Conservation (phyloP, 2,113 vertebrate genomes). For the Centrocercus urophasianus region DNA sequence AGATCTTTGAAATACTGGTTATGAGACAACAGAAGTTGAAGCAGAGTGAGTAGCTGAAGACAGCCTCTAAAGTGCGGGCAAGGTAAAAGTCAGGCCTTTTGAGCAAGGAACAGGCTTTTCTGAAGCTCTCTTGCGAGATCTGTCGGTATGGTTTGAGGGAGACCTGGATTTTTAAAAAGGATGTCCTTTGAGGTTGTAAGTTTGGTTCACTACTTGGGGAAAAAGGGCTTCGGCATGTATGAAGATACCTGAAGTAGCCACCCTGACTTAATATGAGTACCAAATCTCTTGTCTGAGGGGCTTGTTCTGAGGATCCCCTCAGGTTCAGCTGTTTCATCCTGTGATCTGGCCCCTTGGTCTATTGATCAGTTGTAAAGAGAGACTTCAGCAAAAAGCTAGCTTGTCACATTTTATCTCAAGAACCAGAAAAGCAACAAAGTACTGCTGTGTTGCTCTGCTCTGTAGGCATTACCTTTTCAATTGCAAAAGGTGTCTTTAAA, state of each 20-base stretch:
- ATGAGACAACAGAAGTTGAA: background rate
- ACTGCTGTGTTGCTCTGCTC: background rate
- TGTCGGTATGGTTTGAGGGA: background rate
- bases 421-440: background rate
- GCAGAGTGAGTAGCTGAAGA: background rate
- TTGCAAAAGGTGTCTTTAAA: background rate
- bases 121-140: background rate
- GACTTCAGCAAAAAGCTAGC: background rate
- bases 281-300: background rate
- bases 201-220: background rate
- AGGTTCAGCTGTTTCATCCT: background rate
- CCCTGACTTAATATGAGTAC: background rate
- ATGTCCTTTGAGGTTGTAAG: background rate
- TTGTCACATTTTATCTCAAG: background rate
- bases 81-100: background rate
- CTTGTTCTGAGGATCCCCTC: accelerated
- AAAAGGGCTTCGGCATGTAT: background rate
- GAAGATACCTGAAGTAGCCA: background rate
- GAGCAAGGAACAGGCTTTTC: background rate
- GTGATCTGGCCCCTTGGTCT: background rate
- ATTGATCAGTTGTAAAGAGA: no score
- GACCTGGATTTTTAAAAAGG: background rate
- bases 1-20: background rate
- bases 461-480: background rate
- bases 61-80: background rate